These are phyloP conservation scores for Torymus texanus DNA, from an alignment of 2,888 invertebrate species.

Conservation along the genomic window DNA sequence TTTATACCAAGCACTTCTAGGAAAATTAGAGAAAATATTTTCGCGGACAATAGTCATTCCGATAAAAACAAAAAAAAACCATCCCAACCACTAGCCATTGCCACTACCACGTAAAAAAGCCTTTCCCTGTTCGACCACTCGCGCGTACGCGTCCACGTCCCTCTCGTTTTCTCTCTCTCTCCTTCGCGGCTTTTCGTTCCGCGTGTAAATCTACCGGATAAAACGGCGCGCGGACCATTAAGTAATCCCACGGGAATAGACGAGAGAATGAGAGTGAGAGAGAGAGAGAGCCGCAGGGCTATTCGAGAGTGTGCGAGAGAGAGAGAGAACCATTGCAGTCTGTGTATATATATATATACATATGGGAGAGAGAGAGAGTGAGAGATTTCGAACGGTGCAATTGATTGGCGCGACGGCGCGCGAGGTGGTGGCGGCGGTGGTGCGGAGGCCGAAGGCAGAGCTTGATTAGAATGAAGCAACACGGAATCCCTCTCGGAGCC, in stretches of 20 bases:
- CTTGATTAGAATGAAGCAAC: conserved; percentile 74
- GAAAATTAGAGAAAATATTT: conserved; percentile 46
- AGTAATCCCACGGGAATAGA: conserved; percentile 72
- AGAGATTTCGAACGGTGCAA: conserved; percentile 70
- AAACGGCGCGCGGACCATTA: conserved; percentile 72
- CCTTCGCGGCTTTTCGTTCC: conserved; percentile 45
- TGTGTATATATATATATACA: background rate
- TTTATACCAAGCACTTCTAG: conserved; percentile 23
- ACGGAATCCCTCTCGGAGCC: conserved; percentile 74
- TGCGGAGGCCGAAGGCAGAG: conserved; percentile 60
- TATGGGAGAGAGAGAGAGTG: conserved; percentile 51
- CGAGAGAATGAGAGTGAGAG: conserved; percentile 60
- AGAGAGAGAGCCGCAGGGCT: conserved; percentile 27
- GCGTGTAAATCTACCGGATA: conserved; percentile 72
- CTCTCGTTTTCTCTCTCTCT: background rate
- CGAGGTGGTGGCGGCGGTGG: background rate
- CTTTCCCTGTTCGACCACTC: conserved; percentile 27
- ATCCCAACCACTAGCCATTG: too few relatives aligned
- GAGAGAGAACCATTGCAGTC: conserved; percentile 3
- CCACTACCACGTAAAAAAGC: conserved; percentile 17
- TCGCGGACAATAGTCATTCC: background rate
- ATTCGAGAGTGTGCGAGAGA: background rate
- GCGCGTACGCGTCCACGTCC: background rate
- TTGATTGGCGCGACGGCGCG: conserved; percentile 70
- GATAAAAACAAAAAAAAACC: background rate